A percentile compares a stretch with the other conserved stretches of the same genome.
Evolutionary conservation across 2,113 vertebrate species (phyloP).

Genomic region (Otocyon megalotis): DNA sequence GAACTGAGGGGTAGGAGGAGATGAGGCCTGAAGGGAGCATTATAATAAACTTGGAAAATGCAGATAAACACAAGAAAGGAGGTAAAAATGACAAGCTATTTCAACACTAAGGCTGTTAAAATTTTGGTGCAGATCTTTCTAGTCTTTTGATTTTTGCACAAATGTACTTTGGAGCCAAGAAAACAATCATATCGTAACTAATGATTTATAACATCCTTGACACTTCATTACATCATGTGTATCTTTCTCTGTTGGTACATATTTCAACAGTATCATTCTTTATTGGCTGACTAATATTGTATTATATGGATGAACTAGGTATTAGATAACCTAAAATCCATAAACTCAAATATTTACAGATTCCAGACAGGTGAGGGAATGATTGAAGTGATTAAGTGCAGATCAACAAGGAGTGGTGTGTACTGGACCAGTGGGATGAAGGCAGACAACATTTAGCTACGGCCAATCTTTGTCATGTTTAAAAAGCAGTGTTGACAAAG

Average conservation of each 20-base stretch:
- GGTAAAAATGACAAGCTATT: not conserved
- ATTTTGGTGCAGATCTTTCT: not conserved
- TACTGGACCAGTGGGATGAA: not conserved
- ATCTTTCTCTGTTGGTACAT: not conserved
- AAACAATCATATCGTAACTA: not conserved
- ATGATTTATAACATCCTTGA: not conserved
- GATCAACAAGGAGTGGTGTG: not conserved
- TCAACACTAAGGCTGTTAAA: too few relatives aligned
- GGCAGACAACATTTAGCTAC: fast-evolving
- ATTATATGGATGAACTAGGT: not conserved
- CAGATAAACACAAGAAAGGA: not conserved
- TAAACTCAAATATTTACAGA: not conserved
- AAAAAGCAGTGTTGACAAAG: too few relatives aligned
- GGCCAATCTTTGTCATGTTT: fast-evolving
- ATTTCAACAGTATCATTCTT: not conserved
- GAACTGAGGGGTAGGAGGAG: not conserved
- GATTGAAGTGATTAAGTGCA: not conserved
- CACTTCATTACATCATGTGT: not conserved
- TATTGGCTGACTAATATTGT: not conserved
- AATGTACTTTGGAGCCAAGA: not conserved
- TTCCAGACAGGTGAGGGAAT: not conserved
- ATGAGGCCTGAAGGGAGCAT: not conserved
- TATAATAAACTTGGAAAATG: not conserved
- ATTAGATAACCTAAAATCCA: not conserved
- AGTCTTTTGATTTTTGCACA: not conserved